These are phyloP conservation scores for Hippocampus comes DNA, from an alignment of 2,113 vertebrate genomes.

Conservation along the genomic window DNA sequence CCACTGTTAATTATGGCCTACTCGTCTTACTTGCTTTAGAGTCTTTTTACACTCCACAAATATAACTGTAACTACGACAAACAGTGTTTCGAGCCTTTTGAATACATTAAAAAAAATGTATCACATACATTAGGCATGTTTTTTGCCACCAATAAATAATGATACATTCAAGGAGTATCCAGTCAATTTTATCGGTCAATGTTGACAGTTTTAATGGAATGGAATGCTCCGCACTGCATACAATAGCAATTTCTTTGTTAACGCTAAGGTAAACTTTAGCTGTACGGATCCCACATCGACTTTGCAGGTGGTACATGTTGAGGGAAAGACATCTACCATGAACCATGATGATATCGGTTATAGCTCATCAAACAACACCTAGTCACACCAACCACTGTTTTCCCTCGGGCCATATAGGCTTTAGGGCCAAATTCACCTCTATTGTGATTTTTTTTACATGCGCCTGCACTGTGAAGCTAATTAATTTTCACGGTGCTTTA, in stretches of 20 bases:
- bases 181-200: no score
- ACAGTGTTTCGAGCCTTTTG: not conserved
- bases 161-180: no score
- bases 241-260: not conserved
- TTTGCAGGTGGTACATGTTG: not conserved
- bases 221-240: not conserved
- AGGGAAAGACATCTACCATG: no score
- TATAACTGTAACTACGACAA: not conserved
- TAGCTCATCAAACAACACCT: no score
- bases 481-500: conserved; percentile 51
- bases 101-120: not conserved
- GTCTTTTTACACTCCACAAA: not conserved
- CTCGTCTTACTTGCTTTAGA: not conserved
- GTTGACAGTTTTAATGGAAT: not conserved
- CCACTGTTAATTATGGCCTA: not conserved
- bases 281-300: no score
- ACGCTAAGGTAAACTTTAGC: no score
- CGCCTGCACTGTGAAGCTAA: conserved; percentile 41
- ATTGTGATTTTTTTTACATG: conserved; percentile 19
- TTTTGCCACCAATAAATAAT: not conserved
- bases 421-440: no score
- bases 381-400: no score
- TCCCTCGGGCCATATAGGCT: no score
- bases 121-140: not conserved
- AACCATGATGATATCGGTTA: no score